Conservation (phyloP, 2,888 invertebrate genomes). For the Sminthurides aquaticus region DNA sequence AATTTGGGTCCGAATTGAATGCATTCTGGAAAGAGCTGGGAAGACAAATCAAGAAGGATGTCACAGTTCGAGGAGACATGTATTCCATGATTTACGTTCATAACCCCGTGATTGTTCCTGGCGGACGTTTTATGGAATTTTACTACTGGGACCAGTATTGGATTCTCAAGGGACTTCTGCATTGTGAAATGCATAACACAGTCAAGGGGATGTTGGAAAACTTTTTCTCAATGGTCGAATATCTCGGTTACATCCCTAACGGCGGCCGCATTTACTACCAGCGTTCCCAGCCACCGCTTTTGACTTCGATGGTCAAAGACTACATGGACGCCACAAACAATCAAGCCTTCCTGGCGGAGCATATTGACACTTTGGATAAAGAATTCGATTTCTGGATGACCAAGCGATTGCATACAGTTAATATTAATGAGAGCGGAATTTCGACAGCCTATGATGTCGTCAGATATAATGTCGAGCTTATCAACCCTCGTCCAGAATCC, state of each 20-base stretch:
- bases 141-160: constrained; percentile 95
- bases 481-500: constrained; percentile 83
- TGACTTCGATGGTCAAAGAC: constrained; percentile 62
- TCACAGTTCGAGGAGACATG: constrained; percentile 58
- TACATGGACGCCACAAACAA: constrained; percentile 69
- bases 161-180: constrained; percentile 78
- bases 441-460: constrained; percentile 57
- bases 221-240: constrained; percentile 69
- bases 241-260: constrained; percentile 77
- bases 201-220: constrained; percentile 75
- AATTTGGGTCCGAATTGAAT: constrained; percentile 61
- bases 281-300: constrained; percentile 50
- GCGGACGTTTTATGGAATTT: constrained; percentile 56
- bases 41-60: constrained; percentile 63
- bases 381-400: constrained; percentile 70
- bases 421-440: constrained; percentile 48
- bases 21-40: constrained; percentile 49
- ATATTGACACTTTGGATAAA: constrained; percentile 47
- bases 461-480: constrained; percentile 65
- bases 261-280: constrained; percentile 80
- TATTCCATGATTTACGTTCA: constrained; percentile 51
- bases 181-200: constrained; percentile 75
- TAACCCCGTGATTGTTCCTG: constrained; percentile 62
- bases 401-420: constrained; percentile 49
- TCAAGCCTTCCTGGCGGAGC: constrained; percentile 51